Base-by-base conservation (phyloP, 2,888 invertebrate species). In the Scaptomyza reducta region DNA sequence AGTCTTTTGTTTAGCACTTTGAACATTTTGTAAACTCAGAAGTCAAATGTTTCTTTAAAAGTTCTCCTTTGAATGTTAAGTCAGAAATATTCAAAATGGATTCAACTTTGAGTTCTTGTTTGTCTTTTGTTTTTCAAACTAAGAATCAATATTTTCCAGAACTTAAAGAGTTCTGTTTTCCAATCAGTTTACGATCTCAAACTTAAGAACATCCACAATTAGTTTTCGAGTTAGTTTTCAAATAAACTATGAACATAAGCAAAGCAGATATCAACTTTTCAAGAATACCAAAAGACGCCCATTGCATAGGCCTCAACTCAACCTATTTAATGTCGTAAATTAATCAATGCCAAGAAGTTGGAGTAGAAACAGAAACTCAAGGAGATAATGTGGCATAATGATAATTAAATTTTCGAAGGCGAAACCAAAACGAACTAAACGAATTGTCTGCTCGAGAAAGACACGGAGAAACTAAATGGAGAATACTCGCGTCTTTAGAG, bases 361-460 rank as follows among this genome's bases (percentile, higher is more conserved):
- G 33, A 14, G 31, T 47, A 7, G 45, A 18, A 53, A 42, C 57
- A 25, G 10, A 31, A 35, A 18, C 56, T 56, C 29, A 46, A 44
- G 16, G 33, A 72, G 54, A 77, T 71, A 66, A 70, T 84, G 80
- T 55, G 60, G 64, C 65, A 77, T 68, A 69, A 84, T 80, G 72
- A 87, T 82, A 82, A 87, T 82, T 87, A 81, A 60, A 77, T 67
- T 75, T 84, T 77, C 53, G 53, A 70, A 40, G 46, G 46, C 56
- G 61, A 62, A 71, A 61, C 70, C 56, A 14, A 56, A 62, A n/a
- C n/a, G n/a, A 44, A 33, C 11, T 41, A 56, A 56, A 40, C 50
- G 74, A 60, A 54, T 61, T 60, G 75, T 64, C 73, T 84, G 84
- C 78, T 27, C 49, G 25, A 54, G 71, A 87, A 87, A 42, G 40